phyloP scores from a whole-genome alignment of 2,888 invertebrate species.

The Sphaerophoria taeniata region DNA sequence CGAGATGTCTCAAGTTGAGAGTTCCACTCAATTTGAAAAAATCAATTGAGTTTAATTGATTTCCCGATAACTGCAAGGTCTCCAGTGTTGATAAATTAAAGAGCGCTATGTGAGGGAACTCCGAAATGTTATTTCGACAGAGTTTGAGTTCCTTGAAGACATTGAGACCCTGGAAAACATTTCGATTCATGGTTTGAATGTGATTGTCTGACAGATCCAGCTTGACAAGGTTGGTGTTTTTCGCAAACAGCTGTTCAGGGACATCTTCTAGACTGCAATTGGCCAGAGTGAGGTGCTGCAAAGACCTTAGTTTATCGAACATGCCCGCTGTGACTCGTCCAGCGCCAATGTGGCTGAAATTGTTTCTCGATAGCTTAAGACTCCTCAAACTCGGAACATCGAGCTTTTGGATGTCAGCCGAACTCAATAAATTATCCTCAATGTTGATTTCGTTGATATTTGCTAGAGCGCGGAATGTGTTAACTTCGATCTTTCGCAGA shows the following conservation, averaged over 20 bases:
- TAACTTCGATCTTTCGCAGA: slow-evolving; percentile 88
- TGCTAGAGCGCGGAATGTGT: slow-evolving; percentile 87
- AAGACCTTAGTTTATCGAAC: slow-evolving; percentile 90
- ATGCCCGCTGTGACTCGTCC: slow-evolving; percentile 85
- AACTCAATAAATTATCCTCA: slow-evolving; percentile 88
- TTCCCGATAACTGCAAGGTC: slow-evolving; percentile 87
- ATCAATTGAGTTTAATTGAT: slow-evolving; percentile 88
- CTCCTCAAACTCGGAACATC: slow-evolving; percentile 91
- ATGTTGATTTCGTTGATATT: slow-evolving; percentile 92
- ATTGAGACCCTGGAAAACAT: slow-evolving; percentile 89
- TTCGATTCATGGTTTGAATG: slow-evolving; percentile 87
- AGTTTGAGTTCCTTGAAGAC: slow-evolving; percentile 90
- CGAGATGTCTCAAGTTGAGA: slow-evolving; percentile 88
- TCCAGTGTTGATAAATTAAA: slow-evolving; percentile 90
- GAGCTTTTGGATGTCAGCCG: slow-evolving; percentile 88
- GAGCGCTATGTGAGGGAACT: slow-evolving; percentile 91
- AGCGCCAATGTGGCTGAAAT: slow-evolving; percentile 85
- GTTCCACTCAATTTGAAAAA: slow-evolving; percentile 90
- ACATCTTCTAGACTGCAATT: slow-evolving; percentile 88
- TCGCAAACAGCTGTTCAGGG: slow-evolving; percentile 88
- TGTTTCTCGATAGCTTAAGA: slow-evolving; percentile 90
- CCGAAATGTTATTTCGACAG: slow-evolving; percentile 88
- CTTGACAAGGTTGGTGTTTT: slow-evolving; percentile 90
- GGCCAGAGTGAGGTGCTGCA: slow-evolving; percentile 87
- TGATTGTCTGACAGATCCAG: slow-evolving; percentile 89